phyloP scores from a whole-genome alignment of 2,797 vertebrate genomes.

The Acanthornis magna region DNA sequence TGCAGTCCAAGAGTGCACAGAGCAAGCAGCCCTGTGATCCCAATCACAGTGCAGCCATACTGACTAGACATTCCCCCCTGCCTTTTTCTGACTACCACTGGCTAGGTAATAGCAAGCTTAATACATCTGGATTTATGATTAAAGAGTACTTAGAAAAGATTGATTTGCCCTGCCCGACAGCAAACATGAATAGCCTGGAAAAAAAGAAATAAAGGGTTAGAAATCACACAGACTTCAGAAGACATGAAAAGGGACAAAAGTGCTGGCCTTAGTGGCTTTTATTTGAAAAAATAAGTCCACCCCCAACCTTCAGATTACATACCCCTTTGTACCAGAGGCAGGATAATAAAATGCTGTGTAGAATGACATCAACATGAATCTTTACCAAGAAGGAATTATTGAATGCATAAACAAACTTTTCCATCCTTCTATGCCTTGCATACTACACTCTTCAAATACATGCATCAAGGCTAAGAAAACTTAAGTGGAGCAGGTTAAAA shows the following conservation, averaged over 20 bases:
- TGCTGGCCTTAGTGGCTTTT: conserved; percentile 28
- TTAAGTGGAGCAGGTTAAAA: neutral
- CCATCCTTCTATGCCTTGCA: neutral
- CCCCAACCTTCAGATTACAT: conserved; percentile 7
- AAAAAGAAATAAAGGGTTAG: conserved; percentile 51
- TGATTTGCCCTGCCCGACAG: conserved; percentile 20
- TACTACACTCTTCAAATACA: neutral
- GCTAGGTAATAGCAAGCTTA: conserved; percentile 36
- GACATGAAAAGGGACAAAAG: conserved; percentile 42
- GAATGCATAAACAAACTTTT: conserved; percentile 19
- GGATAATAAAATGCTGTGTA: conserved; percentile 1
- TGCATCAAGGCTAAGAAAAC: neutral
- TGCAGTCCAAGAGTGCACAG: neutral
- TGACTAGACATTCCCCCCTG: neutral
- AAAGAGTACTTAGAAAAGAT: conserved; percentile 49
- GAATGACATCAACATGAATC: neutral
- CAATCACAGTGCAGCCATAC: neutral
- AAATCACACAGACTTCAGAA: conserved; percentile 46
- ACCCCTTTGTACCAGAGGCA: conserved; percentile 20
- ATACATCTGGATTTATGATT: conserved; percentile 43
- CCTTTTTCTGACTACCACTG: conserved; percentile 28
- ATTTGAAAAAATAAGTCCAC: conserved; percentile 21
- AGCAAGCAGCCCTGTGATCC: neutral
- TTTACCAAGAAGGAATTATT: neutral
- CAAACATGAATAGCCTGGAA: conserved; percentile 46